Percentiles rank a stretch among this genome's conserved stretches.
Evolutionary conservation across 2,888 invertebrate genomes (phyloP).

Genomic region (Gymnoscelis rufifasciata): DNA sequence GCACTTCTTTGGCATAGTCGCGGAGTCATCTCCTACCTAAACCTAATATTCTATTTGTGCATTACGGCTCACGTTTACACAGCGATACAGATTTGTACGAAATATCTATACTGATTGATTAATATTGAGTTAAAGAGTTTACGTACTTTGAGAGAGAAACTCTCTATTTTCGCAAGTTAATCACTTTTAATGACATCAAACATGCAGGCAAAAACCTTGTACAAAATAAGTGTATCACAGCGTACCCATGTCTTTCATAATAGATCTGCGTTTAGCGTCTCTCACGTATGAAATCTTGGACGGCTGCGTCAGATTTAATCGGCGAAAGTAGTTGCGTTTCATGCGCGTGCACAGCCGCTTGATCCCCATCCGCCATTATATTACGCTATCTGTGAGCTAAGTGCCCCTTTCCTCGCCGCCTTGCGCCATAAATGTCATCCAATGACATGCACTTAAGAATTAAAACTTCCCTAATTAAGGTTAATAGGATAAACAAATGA

Average conservation of each 20-base stretch:
- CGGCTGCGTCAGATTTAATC: slow-evolving; percentile 55
- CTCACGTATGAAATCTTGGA: slow-evolving; percentile 55
- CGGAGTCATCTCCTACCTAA: no score
- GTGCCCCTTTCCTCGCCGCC: slow-evolving; percentile 36
- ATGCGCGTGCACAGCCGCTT: slow-evolving; percentile 55
- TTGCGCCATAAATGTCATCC: slow-evolving; percentile 38
- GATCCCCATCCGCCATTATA: slow-evolving; percentile 41
- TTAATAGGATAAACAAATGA: slow-evolving; percentile 21
- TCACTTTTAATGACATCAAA: no score
- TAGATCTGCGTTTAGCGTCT: slow-evolving; percentile 46
- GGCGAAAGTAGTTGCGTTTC: slow-evolving; percentile 72
- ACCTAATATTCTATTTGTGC: no score
- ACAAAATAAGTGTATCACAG: no score
- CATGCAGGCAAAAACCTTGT: no score
- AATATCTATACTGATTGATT: no score
- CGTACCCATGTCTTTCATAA: slow-evolving; percentile 44
- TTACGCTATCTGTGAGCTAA: slow-evolving; percentile 33
- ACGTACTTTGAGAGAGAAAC: no score
- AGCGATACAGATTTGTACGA: no score
- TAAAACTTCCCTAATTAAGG: slow-evolving; percentile 28
- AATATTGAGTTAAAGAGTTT: no score
- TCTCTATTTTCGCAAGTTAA: no score
- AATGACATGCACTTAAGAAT: slow-evolving; percentile 28
- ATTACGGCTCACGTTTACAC: no score
- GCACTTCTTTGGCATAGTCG: no score